Base-by-base conservation (phyloP, 2,113 vertebrate species). In the Aldabrachelys gigantea region DNA sequence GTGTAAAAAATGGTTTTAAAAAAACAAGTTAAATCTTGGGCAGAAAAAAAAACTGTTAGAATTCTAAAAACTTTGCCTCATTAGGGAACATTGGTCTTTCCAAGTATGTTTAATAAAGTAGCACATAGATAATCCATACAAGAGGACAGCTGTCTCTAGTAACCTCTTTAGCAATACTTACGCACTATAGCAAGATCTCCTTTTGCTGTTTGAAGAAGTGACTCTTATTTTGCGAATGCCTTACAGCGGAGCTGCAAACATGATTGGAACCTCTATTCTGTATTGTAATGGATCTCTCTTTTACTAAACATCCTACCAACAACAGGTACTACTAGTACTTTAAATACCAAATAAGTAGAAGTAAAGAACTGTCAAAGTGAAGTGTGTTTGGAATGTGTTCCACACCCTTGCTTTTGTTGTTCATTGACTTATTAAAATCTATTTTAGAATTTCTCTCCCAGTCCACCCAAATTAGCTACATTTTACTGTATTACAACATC, bases 161-260 rank as follows among this genome's bases (percentile, higher is more conserved):
- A n/a, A 75, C 72, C 38, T 41, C n/a, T 38, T 10, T 12, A 76
- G 41, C 6, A 12, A 47, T 13, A 29, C 41, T 41, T 47, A 29
- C 31, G 27, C 13, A 62, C 49, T 52, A 49, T 44, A 59, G 19
- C 50, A 12, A 72, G n/a, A 25, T 13, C 84, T 41, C 3, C 0
- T 50, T 75, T 9, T 11, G 14, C 49, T 8, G 21, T 69, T 59
- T 35, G 82, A 27, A 62, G n/a, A 25, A 14, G n/a, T 10, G 1
- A 25, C 1, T 7, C 10, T 35, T 50, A 57, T 19, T 80, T 27
- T 44, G 56, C 2, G 5, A 59, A 27, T 0, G 24, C 25, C 24
- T 7, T 80, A 9, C 2, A 44, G 27, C 0, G 41, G 35, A 85
- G 35, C 0, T 65, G 52, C 16, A 52, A 4, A 2, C 21, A 0